Percentiles rank a stretch among this genome's conserved stretches.
phyloP scores from a whole-genome alignment of 1,140 invertebrate species.

The Epicauta chinensis region DNA sequence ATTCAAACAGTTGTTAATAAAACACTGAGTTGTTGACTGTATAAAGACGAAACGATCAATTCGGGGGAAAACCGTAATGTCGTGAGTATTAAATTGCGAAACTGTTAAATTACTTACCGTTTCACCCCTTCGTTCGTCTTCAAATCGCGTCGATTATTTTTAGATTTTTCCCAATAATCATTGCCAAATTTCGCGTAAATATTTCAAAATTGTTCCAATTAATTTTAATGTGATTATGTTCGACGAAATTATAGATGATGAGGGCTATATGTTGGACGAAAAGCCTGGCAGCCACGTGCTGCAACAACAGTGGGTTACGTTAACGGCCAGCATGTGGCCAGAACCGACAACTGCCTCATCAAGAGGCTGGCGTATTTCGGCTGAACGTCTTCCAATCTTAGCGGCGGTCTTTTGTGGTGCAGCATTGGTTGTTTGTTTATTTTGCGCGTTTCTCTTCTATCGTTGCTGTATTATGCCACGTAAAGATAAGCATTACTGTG shows the following conservation, averaged over 20 bases:
- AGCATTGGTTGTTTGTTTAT: slow-evolving; percentile 44
- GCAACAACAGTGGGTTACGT: slow-evolving; percentile 47
- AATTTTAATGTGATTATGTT: too few species aligned
- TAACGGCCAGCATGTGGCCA: slow-evolving; percentile 49
- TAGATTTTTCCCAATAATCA: too few species aligned
- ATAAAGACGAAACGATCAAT: too few species aligned
- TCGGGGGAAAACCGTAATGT: too few species aligned
- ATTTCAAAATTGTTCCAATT: too few species aligned
- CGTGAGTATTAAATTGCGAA: too few species aligned
- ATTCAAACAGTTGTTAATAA: too few species aligned
- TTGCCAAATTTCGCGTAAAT: too few species aligned
- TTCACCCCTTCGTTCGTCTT: too few species aligned
- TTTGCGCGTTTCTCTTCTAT: slow-evolving; percentile 46
- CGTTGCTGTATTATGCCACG: slow-evolving; percentile 48
- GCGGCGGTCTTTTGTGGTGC: slow-evolving; percentile 48
- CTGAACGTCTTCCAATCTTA: slow-evolving; percentile 46
- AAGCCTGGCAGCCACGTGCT: slow-evolving; percentile 32
- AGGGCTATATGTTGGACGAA: slow-evolving; percentile 14
- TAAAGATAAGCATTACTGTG: slow-evolving; percentile 48
- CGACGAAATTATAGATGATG: slow-evolving; percentile 21
- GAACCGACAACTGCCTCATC: slow-evolving; percentile 29
- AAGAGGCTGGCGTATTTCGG: slow-evolving; percentile 43
- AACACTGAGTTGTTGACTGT: too few species aligned
- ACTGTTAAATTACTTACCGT: too few species aligned
- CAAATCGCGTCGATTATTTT: too few species aligned